Evolutionary conservation across 2,888 invertebrate species (phyloP).

Genomic region (Caenorhabditis zanzibari): DNA sequence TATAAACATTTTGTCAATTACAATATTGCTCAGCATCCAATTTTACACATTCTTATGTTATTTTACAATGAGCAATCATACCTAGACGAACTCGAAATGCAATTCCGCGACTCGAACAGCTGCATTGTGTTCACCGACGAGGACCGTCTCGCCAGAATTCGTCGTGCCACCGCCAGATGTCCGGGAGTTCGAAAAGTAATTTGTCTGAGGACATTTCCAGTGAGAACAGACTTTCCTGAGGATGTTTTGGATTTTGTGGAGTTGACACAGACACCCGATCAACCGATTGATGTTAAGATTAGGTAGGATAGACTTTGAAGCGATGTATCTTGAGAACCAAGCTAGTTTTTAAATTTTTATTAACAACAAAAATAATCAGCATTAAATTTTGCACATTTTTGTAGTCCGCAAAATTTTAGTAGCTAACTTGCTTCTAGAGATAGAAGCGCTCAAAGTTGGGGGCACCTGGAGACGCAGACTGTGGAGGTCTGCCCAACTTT

Average conservation of each 20-base stretch:
- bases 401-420: no score
- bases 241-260: slow-evolving; percentile 63
- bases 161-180: slow-evolving; percentile 66
- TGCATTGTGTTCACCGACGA: slow-evolving; percentile 72
- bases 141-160: slow-evolving; percentile 63
- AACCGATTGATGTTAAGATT: slow-evolving; percentile 45
- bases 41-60: no score
- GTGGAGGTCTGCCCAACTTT: no score
- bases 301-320: not conserved
- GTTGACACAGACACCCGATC: slow-evolving; percentile 45
- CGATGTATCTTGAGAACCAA: no score
- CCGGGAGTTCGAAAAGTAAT: slow-evolving; percentile 61
- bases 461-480: no score
- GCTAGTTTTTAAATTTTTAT: no score
- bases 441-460: no score
- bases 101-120: slow-evolving; percentile 69
- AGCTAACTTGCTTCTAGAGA: no score
- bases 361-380: no score
- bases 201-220: slow-evolving; percentile 63
- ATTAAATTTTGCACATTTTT: no score
- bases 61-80: not conserved
- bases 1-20: no score
- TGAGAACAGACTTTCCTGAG: slow-evolving; percentile 61
- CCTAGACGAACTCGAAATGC: slow-evolving; percentile 73
- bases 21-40: no score